Evolutionary conservation across 1,140 invertebrate genomes (phyloP), one percentile per base, ranked within the genome.

Genomic region (Drosophila guanche): DNA sequence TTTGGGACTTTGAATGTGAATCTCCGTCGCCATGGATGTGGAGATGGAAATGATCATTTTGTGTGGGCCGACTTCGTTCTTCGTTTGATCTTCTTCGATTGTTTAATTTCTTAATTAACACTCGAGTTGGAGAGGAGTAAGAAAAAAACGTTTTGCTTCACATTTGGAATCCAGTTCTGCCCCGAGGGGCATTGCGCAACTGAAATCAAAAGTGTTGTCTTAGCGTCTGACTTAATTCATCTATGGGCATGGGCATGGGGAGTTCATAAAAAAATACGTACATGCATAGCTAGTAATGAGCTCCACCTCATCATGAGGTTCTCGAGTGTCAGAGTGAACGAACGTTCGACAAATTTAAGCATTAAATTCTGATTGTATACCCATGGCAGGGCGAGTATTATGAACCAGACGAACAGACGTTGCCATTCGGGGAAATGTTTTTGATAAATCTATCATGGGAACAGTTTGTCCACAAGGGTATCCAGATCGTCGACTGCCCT

Each of bases 31-130:
- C 16, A 33, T 33, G 29, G 6, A 33, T 0, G 2, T 33, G 29
- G 29, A 33, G 29, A 12, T 4, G 10, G 4, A 37, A 25, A 56
- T 79, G 59, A 40, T 50, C 46, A 66, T 50, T 58, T 20, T 68
- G 66, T 69, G 66, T 69, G 66, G 66, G 66, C 50, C 68, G 65
- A 7, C 63, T 69, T 69, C 48, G 66, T 68, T 69, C 66, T 69
- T 56, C 66, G 68, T 69, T 69, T 68, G 66, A 69, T 69, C 66
- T 69, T 69, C 66, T 69, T 69, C 66, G 66, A 69, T 69, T 69
- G 66, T 68, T 88, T 88, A 81, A 86, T 83, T 88, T 88, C 78
- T 78, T 86, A 86, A 86, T 86, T 86, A 86, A 86, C 83, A 86
- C 83, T 86, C 43, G 43, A 69, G 62, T 14, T 67, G 16, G 7